These are phyloP conservation scores for Pachypeltis micranthus DNA, from an alignment of 1,140 invertebrate species.

Conservation along the genomic window DNA sequence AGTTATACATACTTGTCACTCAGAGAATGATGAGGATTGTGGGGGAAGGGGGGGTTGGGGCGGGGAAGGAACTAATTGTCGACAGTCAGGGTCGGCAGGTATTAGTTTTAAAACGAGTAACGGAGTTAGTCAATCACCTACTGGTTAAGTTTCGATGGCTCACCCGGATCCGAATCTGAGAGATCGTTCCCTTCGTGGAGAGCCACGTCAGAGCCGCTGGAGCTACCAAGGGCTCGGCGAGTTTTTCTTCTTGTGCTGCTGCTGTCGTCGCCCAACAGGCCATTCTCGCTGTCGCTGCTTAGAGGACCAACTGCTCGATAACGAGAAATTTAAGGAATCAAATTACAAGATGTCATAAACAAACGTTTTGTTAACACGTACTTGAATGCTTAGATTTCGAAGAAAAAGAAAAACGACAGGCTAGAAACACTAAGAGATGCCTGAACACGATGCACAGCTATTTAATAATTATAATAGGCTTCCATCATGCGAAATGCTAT, in stretches of 20 bases:
- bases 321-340: too few species aligned
- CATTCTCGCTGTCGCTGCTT: conserved; percentile 24
- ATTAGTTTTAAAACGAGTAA: conserved; percentile 1
- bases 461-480: too few species aligned
- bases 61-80: not conserved
- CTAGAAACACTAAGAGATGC: too few species aligned
- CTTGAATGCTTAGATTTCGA: too few species aligned
- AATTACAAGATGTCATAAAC: too few species aligned
- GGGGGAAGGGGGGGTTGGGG: not conserved
- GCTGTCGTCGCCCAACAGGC: conserved; percentile 17
- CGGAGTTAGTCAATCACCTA: conserved; percentile 10
- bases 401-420: too few species aligned
- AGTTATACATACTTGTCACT: not conserved
- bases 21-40: not conserved
- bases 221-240: conserved; percentile 41
- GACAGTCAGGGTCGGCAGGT: too few species aligned
- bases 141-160: conserved; percentile 10
- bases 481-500: too few species aligned
- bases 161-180: conserved; percentile 29
- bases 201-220: conserved; percentile 49
- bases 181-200: conserved; percentile 46
- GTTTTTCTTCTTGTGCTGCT: not conserved
- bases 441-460: too few species aligned
- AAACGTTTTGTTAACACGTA: too few species aligned
- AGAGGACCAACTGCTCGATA: conserved; percentile 11